phyloP scores from a whole-genome alignment of 2,113 vertebrate genomes.

The Leptocoma aspasia region DNA sequence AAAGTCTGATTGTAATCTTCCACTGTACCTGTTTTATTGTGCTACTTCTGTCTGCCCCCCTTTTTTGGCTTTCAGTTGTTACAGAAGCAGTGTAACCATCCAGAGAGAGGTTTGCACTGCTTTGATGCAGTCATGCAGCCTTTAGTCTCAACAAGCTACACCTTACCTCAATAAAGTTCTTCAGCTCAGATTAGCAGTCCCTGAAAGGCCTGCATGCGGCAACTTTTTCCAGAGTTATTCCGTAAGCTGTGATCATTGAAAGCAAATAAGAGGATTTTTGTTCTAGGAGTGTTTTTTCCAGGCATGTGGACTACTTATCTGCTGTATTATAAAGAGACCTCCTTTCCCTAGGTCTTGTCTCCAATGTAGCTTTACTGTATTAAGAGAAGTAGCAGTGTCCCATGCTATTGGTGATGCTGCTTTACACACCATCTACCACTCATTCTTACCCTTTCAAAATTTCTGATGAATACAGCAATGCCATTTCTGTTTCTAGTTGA shows the following conservation, averaged over 20 bases:
- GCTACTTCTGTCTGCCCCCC: not conserved
- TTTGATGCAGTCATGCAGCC: not conserved
- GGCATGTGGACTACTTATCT: not conserved
- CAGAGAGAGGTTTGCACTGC: not conserved
- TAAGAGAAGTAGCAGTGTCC: not conserved
- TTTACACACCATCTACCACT: not conserved
- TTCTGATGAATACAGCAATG: not conserved
- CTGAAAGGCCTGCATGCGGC: not conserved
- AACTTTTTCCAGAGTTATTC: not conserved
- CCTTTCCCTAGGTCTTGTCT: not conserved
- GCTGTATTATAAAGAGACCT: not conserved
- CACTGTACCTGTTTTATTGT: not conserved
- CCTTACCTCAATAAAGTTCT: not conserved
- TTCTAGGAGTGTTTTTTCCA: not conserved
- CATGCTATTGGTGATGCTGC: not conserved
- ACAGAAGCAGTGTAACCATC: not conserved
- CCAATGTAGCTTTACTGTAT: not conserved
- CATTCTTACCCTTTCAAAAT: not conserved
- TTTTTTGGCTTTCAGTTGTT: not conserved
- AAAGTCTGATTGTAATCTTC: not conserved
- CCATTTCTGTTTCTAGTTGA: not conserved
- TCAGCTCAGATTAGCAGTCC: not conserved
- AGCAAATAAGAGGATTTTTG: not conserved
- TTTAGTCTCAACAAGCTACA: not conserved
- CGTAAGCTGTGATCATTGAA: not conserved